Percentiles rank a stretch among this genome's conserved stretches.
Conservation (phyloP, 2,888 invertebrate species). For the Petrolisthes cinctipes region DNA sequence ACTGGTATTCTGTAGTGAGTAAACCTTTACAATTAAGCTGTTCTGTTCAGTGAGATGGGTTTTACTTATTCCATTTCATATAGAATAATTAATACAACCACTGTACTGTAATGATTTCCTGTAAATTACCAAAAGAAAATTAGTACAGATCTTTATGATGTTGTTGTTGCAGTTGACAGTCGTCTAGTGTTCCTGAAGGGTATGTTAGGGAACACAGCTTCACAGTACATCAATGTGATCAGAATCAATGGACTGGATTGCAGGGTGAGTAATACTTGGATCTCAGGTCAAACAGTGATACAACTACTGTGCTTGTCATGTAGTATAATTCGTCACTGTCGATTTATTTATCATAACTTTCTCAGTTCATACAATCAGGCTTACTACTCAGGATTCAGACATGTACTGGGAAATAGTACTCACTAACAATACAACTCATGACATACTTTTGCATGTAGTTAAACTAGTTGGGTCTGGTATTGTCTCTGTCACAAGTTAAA, state of each 20-base stretch:
- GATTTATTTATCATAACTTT: not conserved
- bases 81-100: not conserved
- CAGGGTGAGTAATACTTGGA: slow-evolving; percentile 14
- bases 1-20: no score
- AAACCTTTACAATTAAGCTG: no score
- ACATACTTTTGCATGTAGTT: no score
- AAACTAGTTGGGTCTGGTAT: no score
- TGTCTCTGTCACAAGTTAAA: no score
- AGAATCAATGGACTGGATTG: slow-evolving; percentile 10
- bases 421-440: no score
- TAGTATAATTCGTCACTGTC: not conserved
- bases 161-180: slow-evolving; percentile 12
- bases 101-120: not conserved
- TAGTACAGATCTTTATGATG: no score
- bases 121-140: no score
- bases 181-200: slow-evolving; percentile 24
- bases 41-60: no score
- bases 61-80: not conserved
- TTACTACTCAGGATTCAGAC: no score
- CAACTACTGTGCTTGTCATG: not conserved
- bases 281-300: not conserved
- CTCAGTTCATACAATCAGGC: no score
- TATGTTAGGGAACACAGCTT: not conserved
- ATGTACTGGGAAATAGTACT: no score
- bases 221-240: slow-evolving; percentile 29